Base-by-base conservation (phyloP, 2,888 invertebrate genomes). In the Euplexia lucipara region DNA sequence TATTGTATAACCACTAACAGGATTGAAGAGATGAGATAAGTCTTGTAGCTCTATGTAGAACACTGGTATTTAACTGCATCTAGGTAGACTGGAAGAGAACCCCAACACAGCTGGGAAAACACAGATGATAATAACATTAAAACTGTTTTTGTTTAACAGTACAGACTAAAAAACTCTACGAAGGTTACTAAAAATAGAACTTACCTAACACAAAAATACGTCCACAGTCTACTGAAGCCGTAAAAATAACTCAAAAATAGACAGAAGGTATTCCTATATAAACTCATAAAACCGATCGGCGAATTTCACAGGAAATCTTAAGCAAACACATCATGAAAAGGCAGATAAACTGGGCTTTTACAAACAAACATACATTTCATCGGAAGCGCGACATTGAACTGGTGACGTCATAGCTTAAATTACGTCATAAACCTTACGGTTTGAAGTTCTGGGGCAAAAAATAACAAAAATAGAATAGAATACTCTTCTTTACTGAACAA, bases 321-420 rank as follows among this genome's bases (percentile, higher is more conserved):
- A 14, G 60, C 72, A 72, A 67, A 79, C 70, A 65, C 10, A 37
- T 69, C 61, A 63, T 70, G 64, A 56, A 66, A 66, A 45, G 32
- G 53, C 22, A 54, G 39, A 73, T 79, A 79, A 80, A 76, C 58
- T 45, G 41, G 9, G 51, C 48, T 60, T 26, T 54, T 52, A 22
- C 56, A 79, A 80, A 73, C 72, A 79, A 73, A 79, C 72, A 61
- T n/a, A n/a, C n/a, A 72, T 74, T 57, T 69, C 49, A 66, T 68
- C 48, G 59, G 63, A 47, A 22, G 32, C 53, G 26, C 61, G 79
- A 79, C 76, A 79, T 79, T 79, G 79, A 70, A 67, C 54, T 34
- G 22, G 3, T 5, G 1, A 70, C 67, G 61, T 70, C 65, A 66
- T 37, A 3, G 2, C 5, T 18, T 4, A 3, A 4, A 26, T 69